Evolutionary conservation across 2,113 vertebrate genomes (phyloP).

Genomic region (Psammodynastes pulverulentus): DNA sequence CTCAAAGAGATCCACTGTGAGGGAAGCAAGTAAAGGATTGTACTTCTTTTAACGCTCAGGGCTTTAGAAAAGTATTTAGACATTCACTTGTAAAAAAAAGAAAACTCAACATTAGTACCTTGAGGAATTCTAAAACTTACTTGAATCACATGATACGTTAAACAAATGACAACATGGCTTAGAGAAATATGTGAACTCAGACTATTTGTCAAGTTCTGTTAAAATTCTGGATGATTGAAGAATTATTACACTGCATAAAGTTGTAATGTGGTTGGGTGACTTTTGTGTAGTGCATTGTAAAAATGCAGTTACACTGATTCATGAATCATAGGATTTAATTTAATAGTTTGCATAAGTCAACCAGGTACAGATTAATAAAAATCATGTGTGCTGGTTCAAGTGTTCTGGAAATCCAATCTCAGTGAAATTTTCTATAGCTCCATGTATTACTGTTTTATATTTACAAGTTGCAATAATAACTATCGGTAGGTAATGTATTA

Average conservation of each 20-base stretch:
- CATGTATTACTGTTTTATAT: background rate
- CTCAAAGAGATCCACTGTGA: background rate
- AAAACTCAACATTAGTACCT: background rate
- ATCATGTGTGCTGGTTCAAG: background rate
- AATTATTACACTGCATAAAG: background rate
- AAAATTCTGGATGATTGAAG: background rate
- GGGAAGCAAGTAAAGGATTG: background rate
- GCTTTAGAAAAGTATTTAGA: background rate
- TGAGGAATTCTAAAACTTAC: background rate
- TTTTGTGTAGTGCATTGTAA: background rate
- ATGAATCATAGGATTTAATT: background rate
- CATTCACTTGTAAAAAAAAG: background rate
- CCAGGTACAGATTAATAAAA: background rate
- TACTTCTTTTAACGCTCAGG: background rate
- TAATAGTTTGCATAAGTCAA: background rate
- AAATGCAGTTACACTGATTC: background rate
- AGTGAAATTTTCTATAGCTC: background rate
- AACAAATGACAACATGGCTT: background rate
- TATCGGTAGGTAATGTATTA: background rate
- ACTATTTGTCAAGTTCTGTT: background rate
- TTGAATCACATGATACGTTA: background rate
- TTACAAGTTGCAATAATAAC: background rate
- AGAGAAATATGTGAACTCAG: background rate
- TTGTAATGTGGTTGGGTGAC: background rate
- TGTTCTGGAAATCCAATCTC: background rate